Conservation (phyloP, 2,797 vertebrate species). For the Myripristis murdjan region DNA sequence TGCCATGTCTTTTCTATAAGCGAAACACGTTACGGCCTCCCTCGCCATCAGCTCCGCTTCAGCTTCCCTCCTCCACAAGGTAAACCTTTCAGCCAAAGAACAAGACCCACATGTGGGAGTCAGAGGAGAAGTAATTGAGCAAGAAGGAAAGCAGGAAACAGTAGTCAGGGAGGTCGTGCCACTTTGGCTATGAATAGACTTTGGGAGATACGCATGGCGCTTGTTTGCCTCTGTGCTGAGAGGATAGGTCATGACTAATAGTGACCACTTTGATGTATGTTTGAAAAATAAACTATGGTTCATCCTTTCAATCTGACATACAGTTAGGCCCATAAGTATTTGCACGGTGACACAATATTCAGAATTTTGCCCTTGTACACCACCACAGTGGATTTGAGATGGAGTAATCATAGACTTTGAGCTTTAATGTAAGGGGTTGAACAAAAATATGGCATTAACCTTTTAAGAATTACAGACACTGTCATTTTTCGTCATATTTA, state of each 20-base stretch:
- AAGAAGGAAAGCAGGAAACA: slow-evolving; percentile 72
- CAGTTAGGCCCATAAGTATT: no score
- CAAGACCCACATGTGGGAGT: slow-evolving; percentile 79
- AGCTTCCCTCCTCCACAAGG: slow-evolving; percentile 71
- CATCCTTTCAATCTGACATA: slow-evolving; percentile 30
- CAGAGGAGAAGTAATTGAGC: slow-evolving; percentile 79
- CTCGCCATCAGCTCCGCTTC: slow-evolving; percentile 43
- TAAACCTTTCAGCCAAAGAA: slow-evolving; percentile 69
- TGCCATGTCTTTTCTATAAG: slow-evolving; percentile 37
- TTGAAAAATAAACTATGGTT: slow-evolving; percentile 39
- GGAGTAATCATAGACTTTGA: no score
- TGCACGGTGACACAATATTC: no score
- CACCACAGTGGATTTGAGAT: no score
- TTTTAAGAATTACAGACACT: no score
- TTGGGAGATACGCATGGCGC: slow-evolving; percentile 57
- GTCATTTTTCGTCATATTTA: no score
- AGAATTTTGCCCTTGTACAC: no score
- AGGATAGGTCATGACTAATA: slow-evolving; percentile 49
- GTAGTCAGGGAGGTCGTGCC: slow-evolving; percentile 63
- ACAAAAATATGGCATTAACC: no score
- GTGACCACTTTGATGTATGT: slow-evolving; percentile 46
- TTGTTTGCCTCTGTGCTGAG: slow-evolving; percentile 54
- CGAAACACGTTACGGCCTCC: slow-evolving; percentile 33
- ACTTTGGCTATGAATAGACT: slow-evolving; percentile 77
- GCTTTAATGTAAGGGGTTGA: no score